A percentile compares a stretch with the other conserved stretches of the same genome.
phyloP scores from a whole-genome alignment of 2,888 invertebrate genomes.

The Pseudococcus viburni region DNA sequence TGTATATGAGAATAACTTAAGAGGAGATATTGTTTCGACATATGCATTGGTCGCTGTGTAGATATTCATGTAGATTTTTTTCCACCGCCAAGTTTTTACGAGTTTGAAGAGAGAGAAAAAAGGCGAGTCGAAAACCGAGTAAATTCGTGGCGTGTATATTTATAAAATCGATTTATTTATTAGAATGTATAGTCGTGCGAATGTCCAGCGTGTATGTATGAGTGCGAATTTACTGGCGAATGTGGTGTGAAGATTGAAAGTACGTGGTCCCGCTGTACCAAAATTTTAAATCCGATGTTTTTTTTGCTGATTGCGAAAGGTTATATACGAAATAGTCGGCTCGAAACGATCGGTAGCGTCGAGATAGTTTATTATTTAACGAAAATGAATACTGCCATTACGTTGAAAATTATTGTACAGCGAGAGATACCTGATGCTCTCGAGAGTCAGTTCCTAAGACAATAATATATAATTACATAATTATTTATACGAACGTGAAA shows the following conservation, averaged over 20 bases:
- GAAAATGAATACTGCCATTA: slow-evolving; percentile 56
- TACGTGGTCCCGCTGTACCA: background rate
- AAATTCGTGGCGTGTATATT: slow-evolving; percentile 14
- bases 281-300: background rate
- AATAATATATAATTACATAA: slow-evolving; percentile 24
- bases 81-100: background rate
- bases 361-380: background rate
- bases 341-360: slow-evolving; percentile 33
- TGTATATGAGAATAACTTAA: background rate
- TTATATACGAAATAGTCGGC: background rate
- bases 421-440: slow-evolving; percentile 38
- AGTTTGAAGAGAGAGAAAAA: background rate
- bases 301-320: too few relatives aligned
- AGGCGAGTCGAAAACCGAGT: background rate
- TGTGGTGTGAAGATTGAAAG: background rate
- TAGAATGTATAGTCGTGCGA: background rate
- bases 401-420: slow-evolving; percentile 42
- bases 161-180: background rate
- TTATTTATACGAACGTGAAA: slow-evolving; percentile 5
- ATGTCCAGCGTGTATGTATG: background rate
- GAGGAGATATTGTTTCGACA: background rate
- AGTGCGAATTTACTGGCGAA: background rate
- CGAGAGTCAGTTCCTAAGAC: slow-evolving; percentile 49
- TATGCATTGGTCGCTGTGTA: slow-evolving; percentile 23
- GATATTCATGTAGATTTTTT: slow-evolving; percentile 15